phyloP scores from a whole-genome alignment of 2,888 invertebrate genomes.

The Phengaris arion region DNA sequence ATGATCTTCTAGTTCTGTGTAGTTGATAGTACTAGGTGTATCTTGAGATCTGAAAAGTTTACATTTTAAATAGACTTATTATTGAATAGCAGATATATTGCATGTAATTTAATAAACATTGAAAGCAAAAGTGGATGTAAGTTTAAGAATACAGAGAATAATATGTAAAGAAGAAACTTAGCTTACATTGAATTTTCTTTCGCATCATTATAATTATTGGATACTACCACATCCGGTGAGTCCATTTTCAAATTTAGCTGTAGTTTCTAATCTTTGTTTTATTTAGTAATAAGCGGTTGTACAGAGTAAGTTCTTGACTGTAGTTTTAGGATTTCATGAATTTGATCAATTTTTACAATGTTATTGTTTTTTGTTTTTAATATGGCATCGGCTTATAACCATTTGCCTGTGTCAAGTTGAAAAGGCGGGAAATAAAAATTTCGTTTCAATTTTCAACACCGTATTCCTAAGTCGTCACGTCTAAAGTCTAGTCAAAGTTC shows the following conservation, averaged over 20 bases:
- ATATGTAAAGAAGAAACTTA: neutral
- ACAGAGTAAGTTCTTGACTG: neutral
- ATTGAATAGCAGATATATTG: neutral
- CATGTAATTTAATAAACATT: no score
- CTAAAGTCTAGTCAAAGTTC: no score
- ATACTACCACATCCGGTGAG: neutral
- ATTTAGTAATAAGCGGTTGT: neutral
- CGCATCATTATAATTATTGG: conserved; percentile 4
- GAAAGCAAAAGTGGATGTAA: no score
- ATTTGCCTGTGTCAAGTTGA: no score
- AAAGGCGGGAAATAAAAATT: no score
- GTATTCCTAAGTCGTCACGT: no score
- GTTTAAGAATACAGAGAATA: no score
- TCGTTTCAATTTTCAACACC: no score
- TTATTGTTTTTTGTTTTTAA: no score
- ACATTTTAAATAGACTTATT: neutral
- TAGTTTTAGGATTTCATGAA: no score
- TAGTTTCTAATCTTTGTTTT: neutral
- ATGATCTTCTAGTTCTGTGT: conserved; percentile 55
- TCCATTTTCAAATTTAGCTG: neutral
- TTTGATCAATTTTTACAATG: no score
- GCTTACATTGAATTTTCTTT: conserved; percentile 18
- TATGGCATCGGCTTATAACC: no score
- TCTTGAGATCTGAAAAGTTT: conserved; percentile 37
- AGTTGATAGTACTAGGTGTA: conserved; percentile 37